Conservation (phyloP, 2,113 vertebrate genomes). For the Engraulis encrasicolus region DNA sequence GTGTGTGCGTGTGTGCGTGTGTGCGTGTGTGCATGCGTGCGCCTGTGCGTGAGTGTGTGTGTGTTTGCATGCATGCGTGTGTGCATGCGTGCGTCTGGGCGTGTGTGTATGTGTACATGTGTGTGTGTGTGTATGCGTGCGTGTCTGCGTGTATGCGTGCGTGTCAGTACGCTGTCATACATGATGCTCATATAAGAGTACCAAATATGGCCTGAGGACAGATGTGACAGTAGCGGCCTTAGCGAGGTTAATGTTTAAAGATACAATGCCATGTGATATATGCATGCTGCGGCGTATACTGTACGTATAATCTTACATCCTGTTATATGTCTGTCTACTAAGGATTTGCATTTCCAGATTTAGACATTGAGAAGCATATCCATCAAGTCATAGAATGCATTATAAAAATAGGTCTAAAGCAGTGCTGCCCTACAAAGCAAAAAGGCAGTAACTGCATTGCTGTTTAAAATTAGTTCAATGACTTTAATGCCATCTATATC, state of each 20-base stretch:
- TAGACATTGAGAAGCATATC: no score
- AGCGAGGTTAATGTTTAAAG: neutral
- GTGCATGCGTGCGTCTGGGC: neutral
- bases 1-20: neutral
- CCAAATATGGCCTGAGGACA: neutral
- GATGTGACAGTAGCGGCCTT: neutral
- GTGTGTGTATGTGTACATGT: neutral
- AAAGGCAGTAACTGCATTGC: no score
- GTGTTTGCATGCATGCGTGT: neutral
- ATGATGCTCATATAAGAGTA: neutral
- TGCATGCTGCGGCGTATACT: neutral
- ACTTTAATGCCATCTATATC: no score
- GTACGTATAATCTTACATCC: no score
- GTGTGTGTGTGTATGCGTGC: neutral
- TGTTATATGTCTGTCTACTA: no score
- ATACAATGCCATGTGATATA: neutral
- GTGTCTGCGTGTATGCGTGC: neutral
- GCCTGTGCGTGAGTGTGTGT: neutral
- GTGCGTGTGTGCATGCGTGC: neutral
- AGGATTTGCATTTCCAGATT: no score
- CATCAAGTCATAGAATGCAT: no score
- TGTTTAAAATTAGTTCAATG: no score
- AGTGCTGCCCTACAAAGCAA: no score
- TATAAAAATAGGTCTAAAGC: no score
- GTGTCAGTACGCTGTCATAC: neutral